Conservation (phyloP, 2,888 invertebrate genomes). For the Yponomeuta plumbellus region DNA sequence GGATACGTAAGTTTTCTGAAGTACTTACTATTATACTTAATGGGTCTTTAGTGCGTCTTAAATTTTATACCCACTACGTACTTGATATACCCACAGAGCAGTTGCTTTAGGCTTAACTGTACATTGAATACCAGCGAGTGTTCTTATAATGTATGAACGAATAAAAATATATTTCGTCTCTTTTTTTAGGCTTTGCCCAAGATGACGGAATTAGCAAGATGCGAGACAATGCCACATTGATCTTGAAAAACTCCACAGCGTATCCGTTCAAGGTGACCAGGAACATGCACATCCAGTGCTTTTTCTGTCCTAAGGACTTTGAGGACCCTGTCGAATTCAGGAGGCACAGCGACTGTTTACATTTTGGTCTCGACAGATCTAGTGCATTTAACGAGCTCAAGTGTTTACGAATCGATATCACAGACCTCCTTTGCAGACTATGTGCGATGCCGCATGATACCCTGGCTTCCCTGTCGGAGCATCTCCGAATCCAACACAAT, state of each 20-base stretch:
- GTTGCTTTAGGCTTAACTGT: neutral
- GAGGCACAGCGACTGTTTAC: constrained; percentile 16
- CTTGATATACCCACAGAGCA: neutral
- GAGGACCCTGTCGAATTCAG: constrained; percentile 17
- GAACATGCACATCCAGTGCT: constrained; percentile 15
- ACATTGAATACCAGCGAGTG: neutral
- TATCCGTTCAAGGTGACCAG: constrained; percentile 18
- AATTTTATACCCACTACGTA: too few species aligned
- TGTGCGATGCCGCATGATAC: constrained; percentile 9
- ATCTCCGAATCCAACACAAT: constrained; percentile 14
- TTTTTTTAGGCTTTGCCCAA: constrained; percentile 11
- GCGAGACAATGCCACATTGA: constrained; percentile 3
- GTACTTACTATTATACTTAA: too few species aligned
- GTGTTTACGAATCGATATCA: constrained; percentile 17
- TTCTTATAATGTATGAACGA: neutral
- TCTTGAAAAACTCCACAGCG: constrained; percentile 17
- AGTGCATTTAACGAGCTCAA: neutral
- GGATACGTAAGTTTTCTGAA: too few species aligned
- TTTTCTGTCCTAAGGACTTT: constrained; percentile 17
- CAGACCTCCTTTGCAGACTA: constrained; percentile 16
- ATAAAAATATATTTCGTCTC: constrained; percentile 8
- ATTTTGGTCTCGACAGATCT: constrained; percentile 16
- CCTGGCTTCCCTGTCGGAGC: constrained; percentile 14
- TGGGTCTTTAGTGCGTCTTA: too few species aligned
- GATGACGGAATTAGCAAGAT: neutral